Conservation (phyloP, 2,113 vertebrate species). For the Psophia crepitans region DNA sequence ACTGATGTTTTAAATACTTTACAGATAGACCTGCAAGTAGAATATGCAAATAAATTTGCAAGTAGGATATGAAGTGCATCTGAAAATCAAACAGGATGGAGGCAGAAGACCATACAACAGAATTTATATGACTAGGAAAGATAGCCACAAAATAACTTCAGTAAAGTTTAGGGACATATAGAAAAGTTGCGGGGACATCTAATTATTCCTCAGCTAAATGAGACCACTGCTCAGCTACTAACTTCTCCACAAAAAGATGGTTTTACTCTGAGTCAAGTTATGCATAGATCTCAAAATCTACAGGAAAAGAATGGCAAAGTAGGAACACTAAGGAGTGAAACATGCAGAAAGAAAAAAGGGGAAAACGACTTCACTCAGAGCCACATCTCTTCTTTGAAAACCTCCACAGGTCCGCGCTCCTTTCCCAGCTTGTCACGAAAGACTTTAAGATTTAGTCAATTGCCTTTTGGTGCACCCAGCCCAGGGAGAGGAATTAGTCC, state of each 20-base stretch:
- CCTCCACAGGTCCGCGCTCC: neutral
- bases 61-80: neutral
- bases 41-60: neutral
- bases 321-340: neutral
- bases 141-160: neutral
- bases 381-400: neutral
- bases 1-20: neutral
- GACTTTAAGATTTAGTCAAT: neutral
- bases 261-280: neutral
- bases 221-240: neutral
- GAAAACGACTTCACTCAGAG: neutral
- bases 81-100: neutral
- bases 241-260: neutral
- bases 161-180: neutral
- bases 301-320: neutral
- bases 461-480: neutral
- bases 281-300: neutral
- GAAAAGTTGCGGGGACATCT: neutral
- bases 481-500: neutral
- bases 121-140: neutral
- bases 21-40: neutral
- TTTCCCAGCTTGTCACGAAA: neutral
- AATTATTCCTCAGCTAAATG: neutral
- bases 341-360: neutral
- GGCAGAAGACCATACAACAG: neutral